phyloP scores from a whole-genome alignment of 1,140 invertebrate genomes.

The Pantala flavescens region DNA sequence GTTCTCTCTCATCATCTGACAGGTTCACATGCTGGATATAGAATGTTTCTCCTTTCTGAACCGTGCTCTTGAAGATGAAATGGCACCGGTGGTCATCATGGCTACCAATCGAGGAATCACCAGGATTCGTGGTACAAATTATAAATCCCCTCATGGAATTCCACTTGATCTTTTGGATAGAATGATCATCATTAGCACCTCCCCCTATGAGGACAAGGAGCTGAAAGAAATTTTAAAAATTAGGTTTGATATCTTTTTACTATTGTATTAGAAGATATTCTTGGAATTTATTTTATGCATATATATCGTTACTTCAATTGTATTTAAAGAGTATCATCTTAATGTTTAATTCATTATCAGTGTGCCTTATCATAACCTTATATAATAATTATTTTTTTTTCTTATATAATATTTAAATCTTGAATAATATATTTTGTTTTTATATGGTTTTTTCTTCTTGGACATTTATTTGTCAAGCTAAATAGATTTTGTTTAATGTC shows the following conservation, averaged over 20 bases:
- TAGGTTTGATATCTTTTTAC: conserved; percentile 39
- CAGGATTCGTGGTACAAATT: conserved; percentile 87
- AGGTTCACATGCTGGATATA: conserved; percentile 97
- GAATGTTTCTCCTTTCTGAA: conserved; percentile 98
- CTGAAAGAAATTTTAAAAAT: conserved; percentile 88
- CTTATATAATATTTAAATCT: too few relatives aligned
- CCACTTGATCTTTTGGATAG: conserved; percentile 93
- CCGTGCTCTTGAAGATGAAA: conserved; percentile 90
- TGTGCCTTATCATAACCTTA: not conserved
- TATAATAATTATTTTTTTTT: too few relatives aligned
- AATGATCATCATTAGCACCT: conserved; percentile 88
- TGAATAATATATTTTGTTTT: too few relatives aligned
- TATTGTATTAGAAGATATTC: conserved; percentile 12
- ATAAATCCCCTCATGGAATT: conserved; percentile 89
- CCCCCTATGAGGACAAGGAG: conserved; percentile 80
- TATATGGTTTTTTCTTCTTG: too few relatives aligned
- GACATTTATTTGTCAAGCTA: too few relatives aligned
- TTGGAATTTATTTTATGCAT: not conserved
- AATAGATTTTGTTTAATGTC: too few relatives aligned
- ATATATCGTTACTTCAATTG: not conserved
- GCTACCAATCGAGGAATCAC: conserved; percentile 98
- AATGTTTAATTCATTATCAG: conserved; percentile 5
- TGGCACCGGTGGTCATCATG: conserved; percentile 96
- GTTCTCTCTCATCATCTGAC: conserved; percentile 19
- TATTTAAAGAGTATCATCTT: not conserved